Base-by-base conservation (phyloP, 2,888 invertebrate species). In the Cheilosia vulpina region DNA sequence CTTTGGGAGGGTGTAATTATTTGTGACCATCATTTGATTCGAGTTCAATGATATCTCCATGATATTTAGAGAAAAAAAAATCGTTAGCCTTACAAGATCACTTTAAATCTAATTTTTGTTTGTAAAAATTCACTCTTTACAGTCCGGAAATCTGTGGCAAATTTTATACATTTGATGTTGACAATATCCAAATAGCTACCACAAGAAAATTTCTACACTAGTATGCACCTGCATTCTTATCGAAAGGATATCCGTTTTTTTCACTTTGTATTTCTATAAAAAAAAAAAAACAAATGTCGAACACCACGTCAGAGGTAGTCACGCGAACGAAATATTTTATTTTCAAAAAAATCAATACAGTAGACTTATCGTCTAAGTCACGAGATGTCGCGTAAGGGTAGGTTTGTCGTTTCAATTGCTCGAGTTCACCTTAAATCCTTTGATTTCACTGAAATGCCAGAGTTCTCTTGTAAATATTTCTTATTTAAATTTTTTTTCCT, bases 31-130 rank as follows among this genome's bases (percentile, higher is more conserved):
- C 66, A 76, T 77, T 58, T 45, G 76, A 72, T 62, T 85, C 58
- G 72, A 80, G 55, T 72, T 13, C 19, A 81, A 69, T 81, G 62
- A 77, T 76, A 63, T 85, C 81, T 85, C 85, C 85, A 85, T 85
- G 76, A 81, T 85, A 75, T 52, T 63, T 79, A 2, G 34, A 2
- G 34, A 41, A 69, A 17, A 45, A 13, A n/a, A 19, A 45, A 34
- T 27, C 11, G 13, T 9, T 47, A 9, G 17, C n/a, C 34, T 21
- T 38, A 47, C 52, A 55, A 55, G 53, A 47, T 65, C 68, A 66
- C 63, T 11, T 27, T 27, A 24, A 17, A 63, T 55, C 11, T 55
- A 47, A 45, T 11, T 58, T 71, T 21, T 68, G n/a, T 15, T 50
- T 34, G 24, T 27, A 15, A 38, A 76, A 82, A 24, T 34, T 65